These are phyloP conservation scores for Poecilobothrus nobilitatus DNA, from an alignment of 2,888 invertebrate species.

Conservation along the genomic window DNA sequence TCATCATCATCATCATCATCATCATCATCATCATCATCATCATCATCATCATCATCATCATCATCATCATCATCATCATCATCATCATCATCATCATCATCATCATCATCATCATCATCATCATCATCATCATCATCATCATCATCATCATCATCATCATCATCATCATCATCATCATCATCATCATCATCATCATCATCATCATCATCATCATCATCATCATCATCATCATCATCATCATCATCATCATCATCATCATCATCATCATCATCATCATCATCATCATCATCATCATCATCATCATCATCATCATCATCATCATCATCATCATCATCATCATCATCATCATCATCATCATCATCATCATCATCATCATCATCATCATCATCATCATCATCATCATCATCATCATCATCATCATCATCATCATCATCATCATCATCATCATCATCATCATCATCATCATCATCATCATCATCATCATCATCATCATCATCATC, in stretches of 20 bases:
- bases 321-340: slow-evolving; percentile 6
- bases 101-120: too few species aligned
- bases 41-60: slow-evolving; percentile 6
- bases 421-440: slow-evolving; percentile 6
- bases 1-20: slow-evolving; percentile 6
- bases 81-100: slow-evolving; percentile 6
- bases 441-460: slow-evolving; percentile 6
- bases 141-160: slow-evolving; percentile 6
- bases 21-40: slow-evolving; percentile 6
- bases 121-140: slow-evolving; percentile 6
- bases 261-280: slow-evolving; percentile 6
- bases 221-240: slow-evolving; percentile 6
- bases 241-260: slow-evolving; percentile 6
- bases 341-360: slow-evolving; percentile 6
- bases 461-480: slow-evolving; percentile 6
- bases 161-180: slow-evolving; percentile 6
- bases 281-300: slow-evolving; percentile 6
- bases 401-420: slow-evolving; percentile 6
- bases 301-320: slow-evolving; percentile 6
- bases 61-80: slow-evolving; percentile 6
- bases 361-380: slow-evolving; percentile 6
- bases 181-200: slow-evolving; percentile 6
- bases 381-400: slow-evolving; percentile 6
- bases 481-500: slow-evolving; percentile 6
- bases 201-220: slow-evolving; percentile 6